Evolutionary conservation across 2,113 vertebrate genomes (phyloP).

Genomic region (Anolis carolinensis): DNA sequence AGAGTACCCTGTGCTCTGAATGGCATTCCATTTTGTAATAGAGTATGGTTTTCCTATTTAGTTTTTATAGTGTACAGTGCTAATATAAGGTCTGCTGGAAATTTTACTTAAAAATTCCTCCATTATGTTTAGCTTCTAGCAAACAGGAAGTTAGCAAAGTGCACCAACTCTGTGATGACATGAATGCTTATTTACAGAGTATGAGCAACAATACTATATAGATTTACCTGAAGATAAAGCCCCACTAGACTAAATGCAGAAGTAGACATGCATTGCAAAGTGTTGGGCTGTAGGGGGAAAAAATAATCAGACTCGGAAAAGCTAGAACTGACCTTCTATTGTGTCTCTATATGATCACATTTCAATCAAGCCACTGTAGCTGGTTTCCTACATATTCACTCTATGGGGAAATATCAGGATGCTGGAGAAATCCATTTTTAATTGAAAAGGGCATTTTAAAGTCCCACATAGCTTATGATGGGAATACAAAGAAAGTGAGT

Average conservation of each 20-base stretch:
- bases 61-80: background rate
- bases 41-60: conserved; percentile 19
- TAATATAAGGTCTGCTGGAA: conserved; percentile 7
- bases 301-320: conserved; percentile 40
- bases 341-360: conserved; percentile 43
- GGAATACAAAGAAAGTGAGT: conserved; percentile 40
- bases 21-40: conserved; percentile 36
- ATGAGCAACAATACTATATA: background rate
- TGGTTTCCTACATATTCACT: conserved; percentile 40
- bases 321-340: conserved; percentile 31
- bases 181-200: conserved; percentile 39
- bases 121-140: conserved; percentile 15
- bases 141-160: conserved; percentile 35
- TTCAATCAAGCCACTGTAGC: conserved; percentile 23
- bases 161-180: conserved; percentile 48
- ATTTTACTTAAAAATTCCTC: conserved; percentile 46
- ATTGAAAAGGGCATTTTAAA: conserved; percentile 45
- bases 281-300: background rate
- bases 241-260: background rate
- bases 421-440: conserved; percentile 48
- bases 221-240: background rate
- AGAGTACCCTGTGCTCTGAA: conserved; percentile 59
- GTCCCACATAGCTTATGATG: conserved; percentile 21
- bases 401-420: conserved; percentile 49
- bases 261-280: no score